Evolutionary conservation across 2,113 vertebrate genomes (phyloP).

Genomic region (Mohoua ochrocephala): DNA sequence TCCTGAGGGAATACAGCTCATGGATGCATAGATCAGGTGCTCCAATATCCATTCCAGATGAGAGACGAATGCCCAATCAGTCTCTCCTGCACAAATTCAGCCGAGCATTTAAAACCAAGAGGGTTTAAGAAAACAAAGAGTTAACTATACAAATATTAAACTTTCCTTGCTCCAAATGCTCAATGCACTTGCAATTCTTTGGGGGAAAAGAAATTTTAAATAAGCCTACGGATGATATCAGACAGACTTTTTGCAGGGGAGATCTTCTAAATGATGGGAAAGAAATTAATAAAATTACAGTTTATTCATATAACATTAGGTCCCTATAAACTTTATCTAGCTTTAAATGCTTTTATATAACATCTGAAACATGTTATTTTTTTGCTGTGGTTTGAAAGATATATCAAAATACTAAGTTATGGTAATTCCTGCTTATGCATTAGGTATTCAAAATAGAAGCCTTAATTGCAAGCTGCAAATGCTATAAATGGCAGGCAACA

Average conservation of each 20-base stretch:
- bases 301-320: neutral
- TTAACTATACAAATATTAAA: neutral
- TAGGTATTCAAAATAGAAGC: slow-evolving; percentile 52
- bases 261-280: neutral
- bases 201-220: too few species aligned
- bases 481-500: slow-evolving; percentile 6
- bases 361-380: neutral
- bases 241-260: neutral
- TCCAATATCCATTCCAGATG: neutral
- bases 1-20: neutral
- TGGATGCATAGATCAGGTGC: neutral
- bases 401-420: neutral
- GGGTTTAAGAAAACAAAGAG: neutral
- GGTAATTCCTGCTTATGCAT: neutral
- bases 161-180: neutral
- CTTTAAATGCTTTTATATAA: neutral
- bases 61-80: neutral
- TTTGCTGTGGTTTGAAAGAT: neutral
- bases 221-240: neutral
- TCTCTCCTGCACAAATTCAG: neutral
- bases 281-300: neutral
- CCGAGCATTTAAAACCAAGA: neutral
- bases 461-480: slow-evolving; percentile 42
- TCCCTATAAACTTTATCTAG: neutral
- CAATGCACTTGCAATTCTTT: neutral